Evolutionary conservation across 2,888 invertebrate species (phyloP).

Genomic region (Zaprionus lineosus): DNA sequence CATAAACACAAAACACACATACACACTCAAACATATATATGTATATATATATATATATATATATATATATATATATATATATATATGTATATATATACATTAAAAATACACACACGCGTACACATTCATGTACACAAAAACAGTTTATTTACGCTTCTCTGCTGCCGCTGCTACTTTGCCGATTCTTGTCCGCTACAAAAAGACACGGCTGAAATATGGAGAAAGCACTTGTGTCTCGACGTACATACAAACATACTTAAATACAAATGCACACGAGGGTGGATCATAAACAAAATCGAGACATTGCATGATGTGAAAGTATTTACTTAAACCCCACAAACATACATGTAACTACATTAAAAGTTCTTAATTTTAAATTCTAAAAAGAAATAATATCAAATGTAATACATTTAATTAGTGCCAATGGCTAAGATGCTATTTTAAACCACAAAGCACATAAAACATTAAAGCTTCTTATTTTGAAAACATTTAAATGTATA

Average conservation of each 20-base stretch:
- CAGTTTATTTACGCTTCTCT: conserved; percentile 64
- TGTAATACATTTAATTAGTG: too few relatives aligned
- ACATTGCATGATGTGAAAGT: background rate
- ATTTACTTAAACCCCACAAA: background rate
- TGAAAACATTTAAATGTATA: too few relatives aligned
- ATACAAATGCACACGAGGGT: conserved; percentile 39
- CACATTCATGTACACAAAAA: conserved; percentile 33
- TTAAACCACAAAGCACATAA: too few relatives aligned
- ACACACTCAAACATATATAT: conserved; percentile 18
- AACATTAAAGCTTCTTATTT: too few relatives aligned
- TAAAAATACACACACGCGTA: conserved; percentile 37
- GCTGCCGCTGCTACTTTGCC: conserved; percentile 52
- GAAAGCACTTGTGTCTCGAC: conserved; percentile 71
- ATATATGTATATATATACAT: background rate
- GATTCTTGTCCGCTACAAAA: conserved; percentile 63
- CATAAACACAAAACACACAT: conserved; percentile 52
- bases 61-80: conserved; percentile 5
- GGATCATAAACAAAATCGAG: conserved; percentile 25
- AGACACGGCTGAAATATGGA: conserved; percentile 70
- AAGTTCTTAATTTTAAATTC: too few relatives aligned
- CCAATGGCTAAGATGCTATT: too few relatives aligned
- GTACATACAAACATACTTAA: conserved; percentile 18
- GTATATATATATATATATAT: background rate
- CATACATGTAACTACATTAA: too few relatives aligned
- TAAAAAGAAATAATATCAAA: too few relatives aligned